phyloP scores from a whole-genome alignment of 2,113 vertebrate genomes.

The Calypte anna region DNA sequence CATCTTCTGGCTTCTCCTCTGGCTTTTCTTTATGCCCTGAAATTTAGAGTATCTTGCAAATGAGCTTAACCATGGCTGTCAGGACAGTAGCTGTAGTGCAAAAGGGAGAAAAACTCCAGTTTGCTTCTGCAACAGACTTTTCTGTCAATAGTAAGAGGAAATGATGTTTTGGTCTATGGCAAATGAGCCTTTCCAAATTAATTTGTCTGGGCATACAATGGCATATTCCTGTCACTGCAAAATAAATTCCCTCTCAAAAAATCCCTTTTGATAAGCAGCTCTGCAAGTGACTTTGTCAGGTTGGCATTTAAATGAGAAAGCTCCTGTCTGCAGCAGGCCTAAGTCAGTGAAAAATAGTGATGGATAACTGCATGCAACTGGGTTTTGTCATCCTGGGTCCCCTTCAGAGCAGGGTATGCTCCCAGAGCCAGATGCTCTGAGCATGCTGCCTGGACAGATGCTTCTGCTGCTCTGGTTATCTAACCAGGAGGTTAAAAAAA shows the following conservation, averaged over 20 bases:
- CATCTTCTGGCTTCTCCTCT: not conserved
- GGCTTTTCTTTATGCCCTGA: not conserved
- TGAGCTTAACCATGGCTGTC: not conserved
- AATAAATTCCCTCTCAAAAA: conserved; percentile 10
- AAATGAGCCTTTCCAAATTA: conserved; percentile 5
- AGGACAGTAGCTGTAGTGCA: not conserved
- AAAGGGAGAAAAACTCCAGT: not conserved
- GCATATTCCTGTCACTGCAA: conserved; percentile 10
- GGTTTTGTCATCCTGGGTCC: not conserved
- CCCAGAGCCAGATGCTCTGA: not conserved
- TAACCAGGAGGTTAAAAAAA: not conserved
- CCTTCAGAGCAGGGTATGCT: not conserved
- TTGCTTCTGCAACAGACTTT: not conserved
- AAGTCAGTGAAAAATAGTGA: not conserved
- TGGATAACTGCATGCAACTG: not conserved
- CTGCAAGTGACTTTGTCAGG: not conserved
- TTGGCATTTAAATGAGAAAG: conserved; percentile 29
- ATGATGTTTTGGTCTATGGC: not conserved
- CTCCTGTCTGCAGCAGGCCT: not conserved
- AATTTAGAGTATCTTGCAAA: not conserved
- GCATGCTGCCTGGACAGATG: not conserved
- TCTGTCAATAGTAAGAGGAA: not conserved
- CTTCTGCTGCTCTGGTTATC: not conserved
- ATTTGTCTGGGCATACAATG: not conserved
- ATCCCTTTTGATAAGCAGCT: conserved; percentile 1